Evolutionary conservation across 2,888 invertebrate species (phyloP), one percentile per base, ranked within the genome.

Genomic region (Amphipoea oculea): DNA sequence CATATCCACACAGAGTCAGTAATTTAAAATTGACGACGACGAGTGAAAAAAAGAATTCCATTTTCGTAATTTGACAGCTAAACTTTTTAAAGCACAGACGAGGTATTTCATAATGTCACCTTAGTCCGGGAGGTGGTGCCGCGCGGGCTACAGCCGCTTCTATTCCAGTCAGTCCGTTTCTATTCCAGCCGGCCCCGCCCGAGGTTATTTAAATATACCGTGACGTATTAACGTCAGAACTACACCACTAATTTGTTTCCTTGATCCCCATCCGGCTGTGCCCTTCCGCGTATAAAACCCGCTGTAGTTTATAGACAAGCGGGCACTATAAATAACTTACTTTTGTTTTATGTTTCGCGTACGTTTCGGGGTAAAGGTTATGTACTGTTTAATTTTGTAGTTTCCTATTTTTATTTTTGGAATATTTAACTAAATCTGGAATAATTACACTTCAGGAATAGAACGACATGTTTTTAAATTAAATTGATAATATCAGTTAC

Each of bases 201-300:
- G 91, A 91, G 92, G 92, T 91, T 94, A 94, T 95, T 94, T 95
- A 93, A 94, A 95, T 94, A 94, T 90, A 91, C 89, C 91, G 90
- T 94, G 95, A 94, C 94, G 95, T 94, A 90, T 89, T 81, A 86
- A 79, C 90, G 85, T 86, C 81, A 87, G 84, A 77, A 79, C 83
- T 89, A 90, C 88, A 92, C 87, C 90, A 91, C 91, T 92, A 86
- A 85, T 87, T 90, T 82, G 90, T 91, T 93, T 94, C 95, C 95
- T 95, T 94, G 94, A 94, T 95, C 93, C 92, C 91, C 90, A 92
- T 92, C 92, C 91, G 91, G 75, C 89, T 87, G 88, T 91, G 94
- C 94, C 94, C 94, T 95, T 95, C 94, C 93, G 91, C 90, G 90
- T 88, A 86, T 88, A 90, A 89, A 91, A 91, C 88, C 86, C 89